Base-by-base conservation (phyloP, 2,888 invertebrate genomes). In the Ectemnius cavifrons region DNA sequence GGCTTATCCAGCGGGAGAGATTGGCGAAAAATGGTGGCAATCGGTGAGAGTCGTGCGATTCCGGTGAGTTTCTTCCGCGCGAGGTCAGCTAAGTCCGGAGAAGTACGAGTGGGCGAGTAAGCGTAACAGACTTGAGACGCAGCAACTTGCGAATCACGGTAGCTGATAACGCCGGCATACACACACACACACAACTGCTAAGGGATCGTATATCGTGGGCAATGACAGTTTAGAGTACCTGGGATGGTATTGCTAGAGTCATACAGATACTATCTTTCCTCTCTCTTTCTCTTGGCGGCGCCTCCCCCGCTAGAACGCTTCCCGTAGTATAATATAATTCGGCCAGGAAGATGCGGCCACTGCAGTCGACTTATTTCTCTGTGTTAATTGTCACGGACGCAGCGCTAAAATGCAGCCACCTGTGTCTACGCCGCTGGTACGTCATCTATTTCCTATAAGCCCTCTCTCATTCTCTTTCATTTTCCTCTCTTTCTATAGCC, bases 301-400 rank as follows among this genome's bases (percentile, higher is more conserved):
- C 27, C 27, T 70, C 72, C 59, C 63, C 69, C 80, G 65, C 73
- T 74, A 61, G 62, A 61, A 27, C 70, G 61, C 71, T 60, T 75
- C 61, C 20, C 63, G 73, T 67, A 71, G 71, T 63, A 75, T 81
- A 78, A 81, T 70, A 70, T 81, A 81, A 81, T 75, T 75, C 77
- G 76, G 71, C 73, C 70, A 71, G 69, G 75, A 75, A 71, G 73
- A 81, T 71, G 65, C 72, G 79, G 72, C 71, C 68, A 74, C 62
- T 74, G 74, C 80, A 83, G 74, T 73, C 73, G 75, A 80, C 80
- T 83, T 73, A 83, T 80, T 59, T 37, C 37, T 78, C 71, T 72
- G 73, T 78, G 79, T 85, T 85, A 77, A 84, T 84, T 84, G 75
- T 79, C 75, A 85, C 75, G 84, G 84, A 85, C 78, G 84, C 85